Conservation (phyloP, 1,140 invertebrate species). For the Pachyrhynchus sulphureomaculatus region DNA sequence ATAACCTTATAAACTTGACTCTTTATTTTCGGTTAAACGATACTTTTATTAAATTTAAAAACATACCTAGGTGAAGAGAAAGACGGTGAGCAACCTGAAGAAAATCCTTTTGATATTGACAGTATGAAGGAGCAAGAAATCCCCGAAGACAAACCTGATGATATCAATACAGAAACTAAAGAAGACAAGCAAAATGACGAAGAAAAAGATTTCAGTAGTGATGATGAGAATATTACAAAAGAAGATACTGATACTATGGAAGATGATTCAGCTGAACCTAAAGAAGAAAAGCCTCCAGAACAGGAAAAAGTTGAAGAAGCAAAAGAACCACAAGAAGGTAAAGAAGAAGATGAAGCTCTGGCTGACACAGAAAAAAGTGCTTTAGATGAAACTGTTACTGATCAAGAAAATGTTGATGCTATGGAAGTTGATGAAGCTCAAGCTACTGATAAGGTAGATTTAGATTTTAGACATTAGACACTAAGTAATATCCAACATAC, state of each 20-base stretch:
- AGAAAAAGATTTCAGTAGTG: slow-evolving; percentile 44
- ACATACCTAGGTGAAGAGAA: slow-evolving; percentile 60
- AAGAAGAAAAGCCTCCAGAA: slow-evolving; percentile 38
- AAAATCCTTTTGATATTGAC: slow-evolving; percentile 84
- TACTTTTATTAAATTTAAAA: too few species aligned
- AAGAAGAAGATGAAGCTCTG: slow-evolving; percentile 50
- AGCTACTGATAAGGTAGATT: slow-evolving; percentile 45
- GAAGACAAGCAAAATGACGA: slow-evolving; percentile 47
- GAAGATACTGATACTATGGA: slow-evolving; percentile 47
- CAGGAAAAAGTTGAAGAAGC: slow-evolving; percentile 42
- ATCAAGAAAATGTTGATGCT: slow-evolving; percentile 51
- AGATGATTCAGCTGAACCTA: slow-evolving; percentile 54
- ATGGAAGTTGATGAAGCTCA: slow-evolving; percentile 52
- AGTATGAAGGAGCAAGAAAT: slow-evolving; percentile 61
- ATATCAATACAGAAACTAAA: slow-evolving; percentile 52
- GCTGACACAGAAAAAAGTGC: slow-evolving; percentile 38
- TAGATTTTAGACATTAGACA: too few species aligned
- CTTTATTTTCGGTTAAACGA: too few species aligned
- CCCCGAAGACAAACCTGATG: slow-evolving; percentile 49
- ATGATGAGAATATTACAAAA: slow-evolving; percentile 45
- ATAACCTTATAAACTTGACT: too few species aligned
- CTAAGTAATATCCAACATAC: too few species aligned
- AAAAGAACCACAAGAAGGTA: slow-evolving; percentile 35
- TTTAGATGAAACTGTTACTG: slow-evolving; percentile 50
- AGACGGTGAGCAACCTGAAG: slow-evolving; percentile 60